Conservation (phyloP, 2,113 vertebrate species). For the Barbus barbus region DNA sequence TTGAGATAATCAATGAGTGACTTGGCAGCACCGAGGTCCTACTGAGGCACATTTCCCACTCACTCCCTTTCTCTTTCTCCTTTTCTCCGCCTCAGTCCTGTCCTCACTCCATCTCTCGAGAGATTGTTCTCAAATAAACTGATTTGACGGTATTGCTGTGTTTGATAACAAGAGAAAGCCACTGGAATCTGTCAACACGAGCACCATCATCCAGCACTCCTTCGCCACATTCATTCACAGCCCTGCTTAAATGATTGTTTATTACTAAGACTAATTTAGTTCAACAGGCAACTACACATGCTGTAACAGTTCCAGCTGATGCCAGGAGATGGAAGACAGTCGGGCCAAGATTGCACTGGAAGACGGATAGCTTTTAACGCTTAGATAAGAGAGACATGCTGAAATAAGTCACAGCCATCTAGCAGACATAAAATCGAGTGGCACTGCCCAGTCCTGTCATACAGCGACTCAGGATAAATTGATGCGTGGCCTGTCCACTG, state of each 20-base stretch:
- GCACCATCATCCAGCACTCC: conserved; percentile 68
- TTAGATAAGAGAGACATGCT: conserved; percentile 62
- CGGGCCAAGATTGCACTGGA: conserved; percentile 56
- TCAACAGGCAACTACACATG: conserved; percentile 53
- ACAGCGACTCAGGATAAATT: conserved; percentile 73
- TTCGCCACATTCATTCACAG: conserved; percentile 58
- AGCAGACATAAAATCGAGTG: conserved; percentile 55
- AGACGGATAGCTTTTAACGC: conserved; percentile 56
- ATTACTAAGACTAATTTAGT: conserved; percentile 69
- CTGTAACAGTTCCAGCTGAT: conserved; percentile 51
- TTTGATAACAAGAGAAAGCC: conserved; percentile 62
- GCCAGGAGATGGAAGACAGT: conserved; percentile 61
- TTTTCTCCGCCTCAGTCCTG: conserved; percentile 45
- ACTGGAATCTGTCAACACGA: conserved; percentile 59
- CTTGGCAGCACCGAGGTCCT: conserved; percentile 59
- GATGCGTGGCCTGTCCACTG: conserved; percentile 72
- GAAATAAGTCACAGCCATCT: conserved; percentile 59
- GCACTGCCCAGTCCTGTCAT: conserved; percentile 67
- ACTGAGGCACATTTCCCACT: conserved; percentile 63
- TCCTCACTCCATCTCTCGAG: conserved; percentile 53
- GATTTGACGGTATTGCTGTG: conserved; percentile 68
- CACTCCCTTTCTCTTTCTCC: conserved; percentile 45
- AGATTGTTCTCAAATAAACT: conserved; percentile 64
- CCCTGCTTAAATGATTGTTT: conserved; percentile 72
- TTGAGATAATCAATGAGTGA: conserved; percentile 68